Evolutionary conservation across 2,888 invertebrate species (phyloP), one percentile per base, ranked within the genome.

Genomic region (Drepana falcataria): DNA sequence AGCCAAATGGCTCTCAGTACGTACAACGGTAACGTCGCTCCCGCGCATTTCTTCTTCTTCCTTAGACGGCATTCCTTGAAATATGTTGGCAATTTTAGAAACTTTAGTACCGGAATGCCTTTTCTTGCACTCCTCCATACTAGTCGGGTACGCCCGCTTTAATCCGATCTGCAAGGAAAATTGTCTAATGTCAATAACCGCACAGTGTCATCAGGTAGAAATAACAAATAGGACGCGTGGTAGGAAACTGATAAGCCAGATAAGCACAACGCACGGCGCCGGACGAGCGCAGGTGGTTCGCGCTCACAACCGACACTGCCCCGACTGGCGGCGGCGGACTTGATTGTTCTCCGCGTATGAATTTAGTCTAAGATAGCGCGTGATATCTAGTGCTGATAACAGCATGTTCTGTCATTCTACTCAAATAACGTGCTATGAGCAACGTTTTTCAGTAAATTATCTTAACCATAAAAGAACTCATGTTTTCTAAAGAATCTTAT

Each of bases 21-120:
- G 93, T 58, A 95, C 96, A 49, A 96, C 95, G 7, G 95, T 94
- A 47, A 95, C 95, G 71, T 94, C 93, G 65, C 76, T 81, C 60
- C 88, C 87, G 70, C 87, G 85, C 77, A 89, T 84, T 65, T 91
- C 91, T 76, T 84, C 91, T 75, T 85, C 92, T 82, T 85, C 93
- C 65, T 84, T 87, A 53, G 91, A 93, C 66, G 93, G 93, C 91
- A 94, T 94, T 65, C 93, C 94, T 91, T 97, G 96, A 86, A 97
- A 97, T 80, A 96, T 95, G 85, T 96, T 96, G 58, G 97, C 97
- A 67, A 97, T 97, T 91, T 97, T 96, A 63, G 96, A 96, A 75
- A 97, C 97, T 92, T 97, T 97, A 71, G 95, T 94, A 85, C 96
- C 96, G 67, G 83, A 73, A 80, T 93, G 92, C 68, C 92, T 88